A percentile compares a stretch with the other conserved stretches of the same genome.
Evolutionary conservation across 2,113 vertebrate genomes (phyloP).

Genomic region (Taurulus bubalis): DNA sequence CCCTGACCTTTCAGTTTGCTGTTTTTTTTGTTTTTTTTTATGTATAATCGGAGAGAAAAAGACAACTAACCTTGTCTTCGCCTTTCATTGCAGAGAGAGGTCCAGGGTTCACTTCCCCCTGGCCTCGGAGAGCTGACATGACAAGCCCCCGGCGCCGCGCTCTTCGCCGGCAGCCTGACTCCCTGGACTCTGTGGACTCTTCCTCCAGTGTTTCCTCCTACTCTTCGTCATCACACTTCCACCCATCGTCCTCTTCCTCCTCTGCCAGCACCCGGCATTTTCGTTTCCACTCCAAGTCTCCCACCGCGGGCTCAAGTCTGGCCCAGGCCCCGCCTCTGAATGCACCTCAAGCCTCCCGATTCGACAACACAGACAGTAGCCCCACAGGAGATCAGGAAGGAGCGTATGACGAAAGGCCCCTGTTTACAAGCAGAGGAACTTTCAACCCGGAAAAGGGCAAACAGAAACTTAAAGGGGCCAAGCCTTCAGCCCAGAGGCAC

Average conservation of each 20-base stretch:
- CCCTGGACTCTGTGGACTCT: conserved; percentile 83
- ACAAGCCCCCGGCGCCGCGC: conserved; percentile 80
- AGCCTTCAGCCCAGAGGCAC: conserved; percentile 86
- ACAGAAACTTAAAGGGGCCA: conserved; percentile 92
- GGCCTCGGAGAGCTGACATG: conserved; percentile 82
- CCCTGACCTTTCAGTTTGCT: not conserved
- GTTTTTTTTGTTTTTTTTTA: not conserved
- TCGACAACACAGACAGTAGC: conserved; percentile 46
- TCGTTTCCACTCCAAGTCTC: conserved; percentile 91
- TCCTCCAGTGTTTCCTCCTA: conserved; percentile 80
- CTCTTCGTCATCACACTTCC: conserved; percentile 81
- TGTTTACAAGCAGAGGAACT: conserved; percentile 93
- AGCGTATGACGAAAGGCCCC: conserved; percentile 83
- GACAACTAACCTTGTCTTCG: not conserved
- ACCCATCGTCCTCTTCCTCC: conserved; percentile 82
- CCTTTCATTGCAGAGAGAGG: conserved; percentile 84
- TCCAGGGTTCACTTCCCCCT: conserved; percentile 76
- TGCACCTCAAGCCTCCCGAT: conserved; percentile 29
- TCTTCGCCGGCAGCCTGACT: conserved; percentile 84
- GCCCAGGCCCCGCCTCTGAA: conserved; percentile 65
- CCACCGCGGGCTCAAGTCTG: conserved; percentile 50
- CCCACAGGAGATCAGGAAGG: conserved; percentile 78
- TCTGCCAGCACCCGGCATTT: conserved; percentile 86
- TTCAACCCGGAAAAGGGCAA: conserved; percentile 94
- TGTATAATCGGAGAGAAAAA: not conserved